A percentile compares a stretch with the other conserved stretches of the same genome.
phyloP scores from a whole-genome alignment of 64 coral and sea anemone species.

The Stylophora pistillata region DNA sequence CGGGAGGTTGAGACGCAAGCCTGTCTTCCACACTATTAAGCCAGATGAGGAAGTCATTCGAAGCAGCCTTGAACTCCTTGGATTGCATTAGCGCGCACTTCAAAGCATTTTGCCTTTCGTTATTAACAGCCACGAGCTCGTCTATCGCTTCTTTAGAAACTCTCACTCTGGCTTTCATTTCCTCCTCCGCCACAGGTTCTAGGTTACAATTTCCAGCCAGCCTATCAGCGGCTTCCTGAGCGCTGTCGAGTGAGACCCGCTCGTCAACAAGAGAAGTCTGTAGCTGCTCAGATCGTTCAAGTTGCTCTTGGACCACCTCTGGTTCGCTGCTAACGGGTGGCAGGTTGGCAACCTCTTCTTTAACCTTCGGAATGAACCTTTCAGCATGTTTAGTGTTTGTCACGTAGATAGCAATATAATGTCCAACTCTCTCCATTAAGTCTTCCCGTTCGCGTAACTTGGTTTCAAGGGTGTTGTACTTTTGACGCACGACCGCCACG shows the following conservation, averaged over 20 bases:
- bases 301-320: constrained; percentile 66
- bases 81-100: constrained; percentile 74
- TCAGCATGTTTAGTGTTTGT: constrained; percentile 61
- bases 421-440: constrained; percentile 64
- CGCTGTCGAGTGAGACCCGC: constrained; percentile 66
- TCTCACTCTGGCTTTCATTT: constrained; percentile 36
- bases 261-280: constrained; percentile 67
- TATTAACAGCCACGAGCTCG: constrained; percentile 58
- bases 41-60: constrained; percentile 90
- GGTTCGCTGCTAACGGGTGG: constrained; percentile 71
- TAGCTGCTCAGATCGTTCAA: constrained; percentile 54
- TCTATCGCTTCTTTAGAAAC: constrained; percentile 73
- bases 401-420: constrained; percentile 50
- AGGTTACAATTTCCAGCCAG: constrained; percentile 70
- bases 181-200: constrained; percentile 36
- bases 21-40: constrained; percentile 83
- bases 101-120: constrained; percentile 74
- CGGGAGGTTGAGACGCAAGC: constrained; percentile 59
- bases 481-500: constrained; percentile 54
- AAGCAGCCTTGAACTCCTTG: constrained; percentile 79
- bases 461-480: constrained; percentile 58
- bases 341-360: constrained; percentile 47
- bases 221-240: constrained; percentile 76
- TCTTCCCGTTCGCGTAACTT: constrained; percentile 64
- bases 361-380: constrained; percentile 57